A percentile compares a stretch with the other conserved stretches of the same genome.
phyloP scores from a whole-genome alignment of 2,888 invertebrate species.

The Morpho helenor region DNA sequence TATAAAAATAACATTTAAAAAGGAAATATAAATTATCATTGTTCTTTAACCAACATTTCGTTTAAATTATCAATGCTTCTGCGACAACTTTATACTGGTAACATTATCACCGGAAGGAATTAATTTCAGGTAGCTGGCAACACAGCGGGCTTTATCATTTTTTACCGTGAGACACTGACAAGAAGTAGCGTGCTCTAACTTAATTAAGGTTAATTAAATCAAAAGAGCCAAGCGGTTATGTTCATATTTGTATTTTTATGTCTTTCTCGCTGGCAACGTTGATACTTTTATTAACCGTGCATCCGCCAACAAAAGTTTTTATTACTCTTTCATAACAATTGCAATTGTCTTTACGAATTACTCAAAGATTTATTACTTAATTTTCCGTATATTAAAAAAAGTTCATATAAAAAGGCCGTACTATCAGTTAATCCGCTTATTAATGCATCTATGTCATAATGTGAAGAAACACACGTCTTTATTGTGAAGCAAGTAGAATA shows the following conservation, averaged over 20 bases:
- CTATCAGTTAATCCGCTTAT: conserved; percentile 34
- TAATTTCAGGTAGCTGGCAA: conserved; percentile 31
- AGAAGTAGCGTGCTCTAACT: conserved; percentile 45
- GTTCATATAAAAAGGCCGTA: conserved; percentile 12
- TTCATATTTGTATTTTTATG: conserved; percentile 44
- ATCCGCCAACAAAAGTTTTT: conserved; percentile 21
- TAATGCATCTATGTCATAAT: conserved; percentile 62
- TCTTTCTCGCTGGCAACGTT: conserved; percentile 26
- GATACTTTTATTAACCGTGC: conserved; percentile 15
- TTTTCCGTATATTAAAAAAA: neutral
- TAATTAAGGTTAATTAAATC: conserved; percentile 71
- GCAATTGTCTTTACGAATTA: conserved; percentile 8
- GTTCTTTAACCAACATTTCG: conserved; percentile 13
- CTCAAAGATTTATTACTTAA: neutral
- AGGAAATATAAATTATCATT: conserved; percentile 29
- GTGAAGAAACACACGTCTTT: conserved; percentile 66
- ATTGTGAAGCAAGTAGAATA: conserved; percentile 65
- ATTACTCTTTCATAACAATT: conserved; percentile 15
- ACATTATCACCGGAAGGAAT: conserved; percentile 33
- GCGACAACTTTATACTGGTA: conserved; percentile 20
- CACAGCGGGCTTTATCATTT: conserved; percentile 43
- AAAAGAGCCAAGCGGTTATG: conserved; percentile 37
- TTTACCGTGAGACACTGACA: conserved; percentile 53
- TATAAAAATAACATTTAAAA: conserved; percentile 14
- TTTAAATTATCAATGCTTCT: conserved; percentile 12